Percentiles rank a stretch among this genome's conserved stretches.
Conservation (phyloP, 2,113 vertebrate species). For the Tetrao urogallus region DNA sequence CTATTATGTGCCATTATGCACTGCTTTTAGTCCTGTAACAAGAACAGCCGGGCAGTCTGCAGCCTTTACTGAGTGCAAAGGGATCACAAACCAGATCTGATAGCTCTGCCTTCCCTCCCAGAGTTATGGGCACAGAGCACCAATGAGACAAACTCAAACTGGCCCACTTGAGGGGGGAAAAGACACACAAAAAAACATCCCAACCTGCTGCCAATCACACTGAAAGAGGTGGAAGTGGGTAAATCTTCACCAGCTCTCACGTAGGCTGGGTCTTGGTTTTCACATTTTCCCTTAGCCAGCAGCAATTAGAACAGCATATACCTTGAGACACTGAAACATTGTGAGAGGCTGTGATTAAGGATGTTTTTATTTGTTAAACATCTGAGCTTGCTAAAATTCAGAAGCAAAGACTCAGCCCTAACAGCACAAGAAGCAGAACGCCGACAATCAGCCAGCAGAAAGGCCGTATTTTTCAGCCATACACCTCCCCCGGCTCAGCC, state of each 20-base stretch:
- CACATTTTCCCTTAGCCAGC: neutral
- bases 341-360: neutral
- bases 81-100: neutral
- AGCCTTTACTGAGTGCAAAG: neutral
- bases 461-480: constrained; percentile 55
- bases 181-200: neutral
- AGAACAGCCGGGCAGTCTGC: neutral
- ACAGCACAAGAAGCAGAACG: neutral
- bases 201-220: neutral
- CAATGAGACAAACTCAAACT: neutral
- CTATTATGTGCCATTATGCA: neutral
- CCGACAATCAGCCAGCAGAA: constrained; percentile 26
- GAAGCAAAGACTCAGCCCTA: neutral
- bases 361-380: neutral
- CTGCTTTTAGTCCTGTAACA: neutral
- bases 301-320: neutral
- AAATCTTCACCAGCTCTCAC: neutral
- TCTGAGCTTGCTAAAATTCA: neutral
- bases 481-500: constrained; percentile 56
- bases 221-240: neutral
- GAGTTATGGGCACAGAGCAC: neutral
- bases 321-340: neutral
- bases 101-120: neutral
- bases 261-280: neutral
- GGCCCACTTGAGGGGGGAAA: neutral